phyloP scores from a whole-genome alignment of 2,888 invertebrate species.

The Xestia xanthographa region DNA sequence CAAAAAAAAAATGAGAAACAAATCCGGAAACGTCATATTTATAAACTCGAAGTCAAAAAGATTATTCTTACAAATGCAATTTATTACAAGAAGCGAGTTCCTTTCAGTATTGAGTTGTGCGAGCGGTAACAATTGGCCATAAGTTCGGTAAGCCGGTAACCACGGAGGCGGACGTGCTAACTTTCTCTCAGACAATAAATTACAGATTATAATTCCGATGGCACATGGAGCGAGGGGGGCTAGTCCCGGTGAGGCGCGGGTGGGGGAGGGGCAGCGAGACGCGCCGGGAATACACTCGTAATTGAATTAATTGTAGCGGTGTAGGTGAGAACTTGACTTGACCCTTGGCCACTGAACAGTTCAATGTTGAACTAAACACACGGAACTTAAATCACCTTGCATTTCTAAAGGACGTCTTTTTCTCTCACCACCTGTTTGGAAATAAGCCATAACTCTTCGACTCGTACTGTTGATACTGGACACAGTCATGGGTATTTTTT shows the following conservation, averaged over 20 bases:
- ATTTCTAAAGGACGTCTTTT: background rate
- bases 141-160: slow-evolving; percentile 41
- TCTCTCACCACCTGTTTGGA: background rate
- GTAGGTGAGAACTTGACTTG: slow-evolving; percentile 8
- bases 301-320: slow-evolving; percentile 37
- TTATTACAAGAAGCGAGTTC: slow-evolving; percentile 21
- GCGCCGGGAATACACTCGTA: slow-evolving; percentile 40
- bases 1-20: background rate
- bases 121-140: slow-evolving; percentile 26
- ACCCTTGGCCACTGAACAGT: background rate
- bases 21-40: background rate
- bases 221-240: slow-evolving; percentile 10
- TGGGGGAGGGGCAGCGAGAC: background rate
- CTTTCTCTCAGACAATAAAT: slow-evolving; percentile 52
- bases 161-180: slow-evolving; percentile 41
- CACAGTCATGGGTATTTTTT: too few relatives aligned
- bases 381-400: background rate
- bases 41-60: slow-evolving; percentile 6
- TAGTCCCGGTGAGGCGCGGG: background rate
- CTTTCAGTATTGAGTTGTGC: slow-evolving; percentile 15
- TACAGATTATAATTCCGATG: slow-evolving; percentile 57
- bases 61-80: slow-evolving; percentile 26
- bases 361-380: background rate
- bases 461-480: background rate
- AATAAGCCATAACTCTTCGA: background rate